Conservation (phyloP, 2,797 vertebrate species). For the Falco concolor region DNA sequence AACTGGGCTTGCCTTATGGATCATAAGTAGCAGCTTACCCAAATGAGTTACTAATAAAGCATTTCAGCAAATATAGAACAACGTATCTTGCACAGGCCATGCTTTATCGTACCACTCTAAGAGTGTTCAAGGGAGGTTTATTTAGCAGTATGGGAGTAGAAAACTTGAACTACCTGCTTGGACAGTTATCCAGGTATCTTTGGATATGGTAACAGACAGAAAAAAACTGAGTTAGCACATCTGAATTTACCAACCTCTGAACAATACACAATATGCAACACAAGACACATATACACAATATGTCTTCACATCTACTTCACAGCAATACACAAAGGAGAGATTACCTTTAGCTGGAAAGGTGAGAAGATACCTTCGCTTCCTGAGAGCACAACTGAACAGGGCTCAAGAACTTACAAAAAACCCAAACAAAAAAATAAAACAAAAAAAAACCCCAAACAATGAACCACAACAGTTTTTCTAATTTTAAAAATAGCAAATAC, state of each 20-base stretch:
- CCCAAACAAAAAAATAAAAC: neutral
- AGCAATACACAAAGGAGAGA: neutral
- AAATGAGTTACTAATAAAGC: neutral
- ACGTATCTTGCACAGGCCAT: neutral
- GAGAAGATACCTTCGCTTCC: neutral
- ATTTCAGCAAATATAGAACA: neutral
- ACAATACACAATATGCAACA: neutral
- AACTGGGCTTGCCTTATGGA: neutral
- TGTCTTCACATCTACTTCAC: neutral
- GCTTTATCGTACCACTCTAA: neutral
- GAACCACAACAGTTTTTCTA: neutral
- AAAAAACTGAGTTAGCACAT: neutral
- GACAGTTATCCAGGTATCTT: neutral
- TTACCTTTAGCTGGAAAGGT: neutral
- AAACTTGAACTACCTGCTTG: neutral
- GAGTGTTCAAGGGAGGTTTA: neutral
- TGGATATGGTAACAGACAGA: neutral
- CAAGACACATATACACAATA: no score
- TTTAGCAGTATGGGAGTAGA: neutral
- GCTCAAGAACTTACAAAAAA: neutral
- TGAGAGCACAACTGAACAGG: neutral
- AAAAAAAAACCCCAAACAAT: no score
- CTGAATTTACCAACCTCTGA: neutral
- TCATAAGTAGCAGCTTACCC: neutral
- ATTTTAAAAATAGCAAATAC: neutral